These are phyloP conservation scores for Aurelia aurita complex sp. Pacific DNA, from an alignment of 30 jellyfish, hydroid and myxozoan genomes.

Conservation along the genomic window DNA sequence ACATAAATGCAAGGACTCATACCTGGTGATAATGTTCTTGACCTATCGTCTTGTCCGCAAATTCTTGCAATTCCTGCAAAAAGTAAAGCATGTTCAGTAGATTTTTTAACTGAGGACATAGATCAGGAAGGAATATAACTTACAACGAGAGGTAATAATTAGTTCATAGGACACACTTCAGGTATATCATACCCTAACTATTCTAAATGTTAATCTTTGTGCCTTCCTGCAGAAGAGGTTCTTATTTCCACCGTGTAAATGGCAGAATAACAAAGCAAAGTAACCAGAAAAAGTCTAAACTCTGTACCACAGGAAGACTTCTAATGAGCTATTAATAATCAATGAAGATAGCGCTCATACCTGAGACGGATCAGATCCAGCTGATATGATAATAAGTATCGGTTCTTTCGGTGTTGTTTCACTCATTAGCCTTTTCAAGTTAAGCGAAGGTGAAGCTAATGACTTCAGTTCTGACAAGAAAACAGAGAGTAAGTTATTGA, in stretches of 20 bases:
- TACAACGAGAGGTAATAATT: too few species aligned
- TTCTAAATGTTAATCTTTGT: too few species aligned
- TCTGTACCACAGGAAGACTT: too few species aligned
- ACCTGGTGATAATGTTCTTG: slow-evolving; percentile 87
- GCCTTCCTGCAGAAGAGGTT: too few species aligned
- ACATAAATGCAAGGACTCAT: too few species aligned
- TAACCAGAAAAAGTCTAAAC: too few species aligned
- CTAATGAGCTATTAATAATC: not conserved
- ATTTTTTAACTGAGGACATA: too few species aligned
- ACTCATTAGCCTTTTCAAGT: slow-evolving; percentile 59
- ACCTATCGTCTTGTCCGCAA: slow-evolving; percentile 88
- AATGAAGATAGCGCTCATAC: slow-evolving; percentile 7
- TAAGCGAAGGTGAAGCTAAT: slow-evolving; percentile 76
- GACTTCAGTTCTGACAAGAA: slow-evolving; percentile 72
- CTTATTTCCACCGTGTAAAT: too few species aligned
- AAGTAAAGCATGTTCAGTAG: not conserved
- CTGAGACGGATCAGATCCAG: slow-evolving; percentile 99
- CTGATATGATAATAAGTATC: slow-evolving; percentile 79
- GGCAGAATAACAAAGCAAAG: too few species aligned
- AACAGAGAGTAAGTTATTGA: not conserved
- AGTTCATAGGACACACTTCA: too few species aligned
- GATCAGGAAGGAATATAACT: too few species aligned
- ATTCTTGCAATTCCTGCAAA: slow-evolving; percentile 86
- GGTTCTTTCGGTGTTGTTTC: slow-evolving; percentile 91
- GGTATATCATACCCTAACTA: too few species aligned